Percentiles rank a stretch among this genome's conserved stretches.
Conservation (phyloP, 1,140 invertebrate species). For the Babylonia areolata region DNA sequence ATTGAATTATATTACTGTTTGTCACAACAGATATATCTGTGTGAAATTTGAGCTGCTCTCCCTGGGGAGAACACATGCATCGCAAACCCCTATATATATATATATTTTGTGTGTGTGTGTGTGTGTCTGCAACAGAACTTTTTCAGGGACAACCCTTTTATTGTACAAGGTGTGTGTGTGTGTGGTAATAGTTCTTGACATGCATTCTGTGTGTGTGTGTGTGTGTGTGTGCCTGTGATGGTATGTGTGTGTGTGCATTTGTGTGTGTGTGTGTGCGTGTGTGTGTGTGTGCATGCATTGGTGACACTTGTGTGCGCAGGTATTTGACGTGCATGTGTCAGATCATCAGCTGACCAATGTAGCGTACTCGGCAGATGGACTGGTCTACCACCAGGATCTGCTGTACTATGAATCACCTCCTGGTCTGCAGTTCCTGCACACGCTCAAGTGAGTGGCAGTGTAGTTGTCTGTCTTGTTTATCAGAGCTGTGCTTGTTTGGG, state of each 20-base stretch:
- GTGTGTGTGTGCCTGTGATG: neutral
- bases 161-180: no score
- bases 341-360: constrained; percentile 65
- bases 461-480: no score
- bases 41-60: no score
- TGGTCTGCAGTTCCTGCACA: constrained; percentile 71
- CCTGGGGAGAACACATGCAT: no score
- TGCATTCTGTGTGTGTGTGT: neutral
- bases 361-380: constrained; percentile 59
- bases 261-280: neutral
- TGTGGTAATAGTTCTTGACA: no score
- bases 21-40: no score
- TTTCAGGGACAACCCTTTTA: no score
- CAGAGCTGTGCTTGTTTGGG: no score
- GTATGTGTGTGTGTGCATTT: neutral
- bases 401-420: constrained; percentile 73
- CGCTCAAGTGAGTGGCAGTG: constrained; percentile 58
- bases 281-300: neutral
- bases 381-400: constrained; percentile 70
- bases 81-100: no score
- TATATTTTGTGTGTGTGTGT: no score
- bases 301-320: constrained; percentile 28
- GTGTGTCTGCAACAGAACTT: no score
- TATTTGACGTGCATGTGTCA: constrained; percentile 51
- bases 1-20: no score